Conservation (phyloP, 2,113 vertebrate genomes). For the Lepus americanus region DNA sequence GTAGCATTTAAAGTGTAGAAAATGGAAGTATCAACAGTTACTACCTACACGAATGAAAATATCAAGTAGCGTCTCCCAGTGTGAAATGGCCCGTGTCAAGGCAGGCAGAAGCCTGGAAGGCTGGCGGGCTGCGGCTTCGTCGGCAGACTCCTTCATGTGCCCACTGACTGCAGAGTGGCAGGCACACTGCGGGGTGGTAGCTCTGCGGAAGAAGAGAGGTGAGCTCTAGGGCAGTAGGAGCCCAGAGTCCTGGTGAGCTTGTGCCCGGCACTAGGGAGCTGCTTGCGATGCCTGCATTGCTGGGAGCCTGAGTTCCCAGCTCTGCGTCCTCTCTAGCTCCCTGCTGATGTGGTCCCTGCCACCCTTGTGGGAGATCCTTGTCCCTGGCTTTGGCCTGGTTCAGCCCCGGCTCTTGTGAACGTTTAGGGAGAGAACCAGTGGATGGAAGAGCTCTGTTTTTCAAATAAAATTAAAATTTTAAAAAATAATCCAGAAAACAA, state of each 20-base stretch:
- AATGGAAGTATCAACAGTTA: neutral
- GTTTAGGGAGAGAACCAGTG: too few species aligned
- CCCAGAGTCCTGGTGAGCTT: neutral
- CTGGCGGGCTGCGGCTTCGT: neutral
- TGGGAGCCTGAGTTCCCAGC: too few species aligned
- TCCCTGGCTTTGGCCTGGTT: too few species aligned
- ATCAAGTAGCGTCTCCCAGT: neutral
- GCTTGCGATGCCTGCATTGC: too few species aligned
- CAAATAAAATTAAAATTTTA: too few species aligned
- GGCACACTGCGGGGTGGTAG: neutral
- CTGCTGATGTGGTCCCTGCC: too few species aligned
- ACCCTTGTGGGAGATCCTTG: too few species aligned
- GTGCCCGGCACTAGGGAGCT: neutral
- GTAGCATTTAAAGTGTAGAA: slow-evolving; percentile 10
- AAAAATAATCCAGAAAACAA: too few species aligned
- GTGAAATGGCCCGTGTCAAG: neutral
- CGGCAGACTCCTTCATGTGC: neutral
- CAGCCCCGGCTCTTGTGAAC: too few species aligned
- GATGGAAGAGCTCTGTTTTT: too few species aligned
- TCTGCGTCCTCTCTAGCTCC: too few species aligned
- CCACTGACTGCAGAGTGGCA: neutral
- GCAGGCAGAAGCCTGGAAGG: neutral
- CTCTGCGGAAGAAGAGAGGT: neutral
- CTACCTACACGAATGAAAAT: neutral
- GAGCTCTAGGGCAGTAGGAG: neutral